Conservation (phyloP, 2,797 vertebrate species). For the Poecilia wingei region DNA sequence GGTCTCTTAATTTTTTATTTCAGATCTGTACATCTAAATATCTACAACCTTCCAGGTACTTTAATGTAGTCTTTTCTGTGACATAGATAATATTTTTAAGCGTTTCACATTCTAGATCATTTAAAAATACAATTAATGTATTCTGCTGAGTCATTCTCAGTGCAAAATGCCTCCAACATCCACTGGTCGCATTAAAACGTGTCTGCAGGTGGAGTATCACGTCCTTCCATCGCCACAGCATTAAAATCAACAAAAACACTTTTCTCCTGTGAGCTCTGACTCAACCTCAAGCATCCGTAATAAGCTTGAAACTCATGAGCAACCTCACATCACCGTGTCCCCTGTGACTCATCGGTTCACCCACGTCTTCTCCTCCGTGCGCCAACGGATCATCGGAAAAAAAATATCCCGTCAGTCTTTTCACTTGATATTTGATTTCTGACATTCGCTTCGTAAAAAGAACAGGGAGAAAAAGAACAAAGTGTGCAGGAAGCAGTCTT, state of each 20-base stretch:
- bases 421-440: slow-evolving; percentile 25
- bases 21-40: too few relatives aligned
- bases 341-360: slow-evolving; percentile 65
- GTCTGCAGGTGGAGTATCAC: slow-evolving; percentile 1
- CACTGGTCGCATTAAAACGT: background rate
- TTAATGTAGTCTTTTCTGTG: background rate
- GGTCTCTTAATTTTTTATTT: too few relatives aligned
- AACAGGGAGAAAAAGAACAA: background rate
- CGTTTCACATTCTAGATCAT: background rate
- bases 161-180: background rate
- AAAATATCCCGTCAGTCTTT: slow-evolving; percentile 33
- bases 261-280: slow-evolving; percentile 40
- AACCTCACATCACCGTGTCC: slow-evolving; percentile 45
- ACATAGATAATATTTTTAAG: background rate
- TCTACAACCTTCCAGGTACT: background rate
- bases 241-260: slow-evolving; percentile 7
- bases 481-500: background rate
- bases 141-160: background rate
- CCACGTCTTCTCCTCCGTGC: slow-evolving; percentile 61
- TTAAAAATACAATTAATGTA: background rate
- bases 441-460: background rate
- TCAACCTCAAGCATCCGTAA: slow-evolving; percentile 49
- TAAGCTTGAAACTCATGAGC: slow-evolving; percentile 38
- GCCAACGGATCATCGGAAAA: slow-evolving; percentile 48
- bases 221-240: slow-evolving; percentile 12